These are phyloP conservation scores for Poecilobothrus nobilitatus DNA, from an alignment of 2,888 invertebrate genomes.

Conservation along the genomic window DNA sequence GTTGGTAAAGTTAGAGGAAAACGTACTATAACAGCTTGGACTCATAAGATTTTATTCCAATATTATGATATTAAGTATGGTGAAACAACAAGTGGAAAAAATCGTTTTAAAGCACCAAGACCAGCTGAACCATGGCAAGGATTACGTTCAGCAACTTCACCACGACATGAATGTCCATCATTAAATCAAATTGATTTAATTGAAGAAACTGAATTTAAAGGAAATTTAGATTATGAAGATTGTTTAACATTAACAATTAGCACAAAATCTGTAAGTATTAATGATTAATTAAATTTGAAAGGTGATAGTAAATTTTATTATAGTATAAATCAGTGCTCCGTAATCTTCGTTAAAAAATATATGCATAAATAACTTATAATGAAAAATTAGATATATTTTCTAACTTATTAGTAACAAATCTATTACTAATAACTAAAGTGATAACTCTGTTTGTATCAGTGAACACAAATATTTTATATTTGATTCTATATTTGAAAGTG, in stretches of 20 bases:
- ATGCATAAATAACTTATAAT: not conserved
- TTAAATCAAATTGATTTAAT: conserved; percentile 30
- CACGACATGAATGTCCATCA: conserved; percentile 36
- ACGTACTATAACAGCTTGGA: conserved; percentile 32
- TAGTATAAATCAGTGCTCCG: not conserved
- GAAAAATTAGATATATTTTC: not conserved
- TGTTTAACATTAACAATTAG: conserved; percentile 35
- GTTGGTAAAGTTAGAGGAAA: conserved; percentile 36
- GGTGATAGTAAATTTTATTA: not conserved
- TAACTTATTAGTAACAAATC: too few species aligned
- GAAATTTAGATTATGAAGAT: conserved; percentile 34
- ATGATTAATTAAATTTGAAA: too few species aligned
- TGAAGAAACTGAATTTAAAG: conserved; percentile 25
- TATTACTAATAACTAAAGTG: not conserved
- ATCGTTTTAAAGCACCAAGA: conserved; percentile 36
- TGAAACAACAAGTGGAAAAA: conserved; percentile 29
- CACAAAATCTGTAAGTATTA: conserved; percentile 34
- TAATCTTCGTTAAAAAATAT: not conserved
- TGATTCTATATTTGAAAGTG: too few species aligned
- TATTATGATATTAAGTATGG: conserved; percentile 41
- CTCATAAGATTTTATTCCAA: conserved; percentile 31
- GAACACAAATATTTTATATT: too few species aligned
- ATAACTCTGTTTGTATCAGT: too few species aligned
- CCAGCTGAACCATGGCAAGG: conserved; percentile 33
- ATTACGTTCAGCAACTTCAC: conserved; percentile 29